Evolutionary conservation across 2,797 vertebrate genomes (phyloP).

Genomic region (Platyrinchus mystaceus): DNA sequence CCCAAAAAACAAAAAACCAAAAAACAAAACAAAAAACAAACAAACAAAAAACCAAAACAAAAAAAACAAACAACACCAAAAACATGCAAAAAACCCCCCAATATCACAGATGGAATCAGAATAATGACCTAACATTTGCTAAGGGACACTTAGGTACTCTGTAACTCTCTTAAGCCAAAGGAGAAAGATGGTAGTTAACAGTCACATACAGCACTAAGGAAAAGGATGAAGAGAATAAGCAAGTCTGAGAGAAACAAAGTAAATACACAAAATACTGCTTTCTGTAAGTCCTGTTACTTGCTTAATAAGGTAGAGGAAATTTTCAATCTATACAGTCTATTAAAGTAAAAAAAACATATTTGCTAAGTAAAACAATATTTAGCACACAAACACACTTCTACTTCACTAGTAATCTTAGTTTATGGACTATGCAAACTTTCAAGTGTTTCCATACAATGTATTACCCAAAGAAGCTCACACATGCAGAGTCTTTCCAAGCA

Average conservation of each 20-base stretch:
- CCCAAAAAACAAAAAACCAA: too few relatives aligned
- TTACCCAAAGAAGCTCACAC: not conserved
- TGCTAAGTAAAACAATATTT: not conserved
- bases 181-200: not conserved
- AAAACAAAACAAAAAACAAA: too few relatives aligned
- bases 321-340: rapidly evolving
- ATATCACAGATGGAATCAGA: not conserved
- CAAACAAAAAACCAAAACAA: too few relatives aligned
- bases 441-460: rapidly evolving
- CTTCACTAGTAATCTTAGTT: not conserved
- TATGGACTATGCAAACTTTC: not conserved
- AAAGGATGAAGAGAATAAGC: not conserved
- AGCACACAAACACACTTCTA: not conserved
- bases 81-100: not conserved
- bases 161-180: not conserved
- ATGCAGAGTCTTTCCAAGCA: not conserved
- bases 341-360: not conserved
- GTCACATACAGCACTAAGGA: not conserved
- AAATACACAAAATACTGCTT: not conserved
- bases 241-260: not conserved
- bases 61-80: not conserved
- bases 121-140: not conserved
- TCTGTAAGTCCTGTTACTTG: not conserved
- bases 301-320: not conserved
- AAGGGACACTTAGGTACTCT: not conserved